These are phyloP conservation scores for Pyrgus malvae DNA, from an alignment of 2,888 invertebrate species.

Conservation along the genomic window DNA sequence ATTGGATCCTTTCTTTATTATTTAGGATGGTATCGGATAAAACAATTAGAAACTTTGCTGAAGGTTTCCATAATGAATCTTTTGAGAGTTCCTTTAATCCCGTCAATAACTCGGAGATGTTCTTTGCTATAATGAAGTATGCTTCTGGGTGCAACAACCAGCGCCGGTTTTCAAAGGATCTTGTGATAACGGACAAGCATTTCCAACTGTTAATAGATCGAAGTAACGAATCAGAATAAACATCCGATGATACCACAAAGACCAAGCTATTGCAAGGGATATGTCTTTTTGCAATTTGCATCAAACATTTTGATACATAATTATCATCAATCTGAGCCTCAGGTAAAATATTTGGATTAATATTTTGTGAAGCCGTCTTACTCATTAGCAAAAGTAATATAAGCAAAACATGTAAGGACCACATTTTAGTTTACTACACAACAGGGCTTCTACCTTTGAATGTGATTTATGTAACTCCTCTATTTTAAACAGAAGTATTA, in stretches of 20 bases:
- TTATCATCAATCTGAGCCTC: background rate
- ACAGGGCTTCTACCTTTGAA: too few species aligned
- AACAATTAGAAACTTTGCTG: conserved; percentile 38
- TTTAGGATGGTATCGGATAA: conserved; percentile 31
- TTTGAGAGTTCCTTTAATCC: conserved; percentile 41
- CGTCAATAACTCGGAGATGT: conserved; percentile 37
- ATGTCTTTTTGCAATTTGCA: background rate
- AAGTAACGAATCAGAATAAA: background rate
- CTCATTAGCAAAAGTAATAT: too few species aligned
- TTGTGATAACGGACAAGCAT: conserved; percentile 1
- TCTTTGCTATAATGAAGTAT: conserved; percentile 46
- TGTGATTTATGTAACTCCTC: too few species aligned
- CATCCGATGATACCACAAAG: conserved; percentile 7
- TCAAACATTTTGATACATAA: conserved; percentile 2
- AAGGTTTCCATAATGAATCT: conserved; percentile 39
- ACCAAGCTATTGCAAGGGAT: background rate
- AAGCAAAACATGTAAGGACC: too few species aligned
- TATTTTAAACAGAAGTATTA: too few species aligned
- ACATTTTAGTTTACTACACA: too few species aligned
- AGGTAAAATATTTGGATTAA: too few species aligned
- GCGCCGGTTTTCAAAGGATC: conserved; percentile 21
- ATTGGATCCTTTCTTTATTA: conserved; percentile 31
- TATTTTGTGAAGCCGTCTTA: too few species aligned
- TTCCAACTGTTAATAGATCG: background rate
- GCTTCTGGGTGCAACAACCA: conserved; percentile 43